A percentile compares a stretch with the other conserved stretches of the same genome.
Evolutionary conservation across 2,113 vertebrate genomes (phyloP).

Genomic region (Cacatua alba): DNA sequence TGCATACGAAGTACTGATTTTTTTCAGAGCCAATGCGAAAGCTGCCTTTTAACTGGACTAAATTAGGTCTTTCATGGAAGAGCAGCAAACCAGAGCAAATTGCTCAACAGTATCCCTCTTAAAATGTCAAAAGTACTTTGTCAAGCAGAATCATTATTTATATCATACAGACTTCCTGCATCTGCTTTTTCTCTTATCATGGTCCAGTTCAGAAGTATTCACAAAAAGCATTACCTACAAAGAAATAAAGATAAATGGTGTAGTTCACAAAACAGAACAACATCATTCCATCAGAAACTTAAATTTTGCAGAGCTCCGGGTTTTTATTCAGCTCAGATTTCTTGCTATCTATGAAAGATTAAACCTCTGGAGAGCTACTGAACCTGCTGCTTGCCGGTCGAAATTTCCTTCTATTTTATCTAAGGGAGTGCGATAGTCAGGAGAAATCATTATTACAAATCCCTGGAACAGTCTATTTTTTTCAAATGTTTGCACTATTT

Average conservation of each 20-base stretch:
- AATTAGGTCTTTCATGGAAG: conserved; percentile 37
- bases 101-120: conserved; percentile 31
- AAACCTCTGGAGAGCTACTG: not conserved
- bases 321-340: not conserved
- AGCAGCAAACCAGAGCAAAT: conserved; percentile 58
- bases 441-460: conserved; percentile 14
- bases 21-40: conserved; percentile 15
- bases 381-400: not conserved
- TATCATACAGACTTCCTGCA: conserved; percentile 8
- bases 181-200: conserved; percentile 12
- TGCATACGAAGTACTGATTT: not conserved
- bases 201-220: not conserved
- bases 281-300: not conserved
- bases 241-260: conserved; percentile 36
- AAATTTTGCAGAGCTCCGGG: not conserved
- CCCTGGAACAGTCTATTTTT: not conserved
- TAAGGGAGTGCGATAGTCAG: not conserved
- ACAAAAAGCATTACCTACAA: not conserved
- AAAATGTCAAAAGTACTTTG: conserved; percentile 57
- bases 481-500: not conserved
- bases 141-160: conserved; percentile 50
- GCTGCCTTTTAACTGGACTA: conserved; percentile 3
- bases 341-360: conserved; percentile 18
- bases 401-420: conserved; percentile 12
- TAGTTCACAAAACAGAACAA: not conserved